phyloP scores from a whole-genome alignment of 2,888 invertebrate species.

The Sympetrum striolatum region DNA sequence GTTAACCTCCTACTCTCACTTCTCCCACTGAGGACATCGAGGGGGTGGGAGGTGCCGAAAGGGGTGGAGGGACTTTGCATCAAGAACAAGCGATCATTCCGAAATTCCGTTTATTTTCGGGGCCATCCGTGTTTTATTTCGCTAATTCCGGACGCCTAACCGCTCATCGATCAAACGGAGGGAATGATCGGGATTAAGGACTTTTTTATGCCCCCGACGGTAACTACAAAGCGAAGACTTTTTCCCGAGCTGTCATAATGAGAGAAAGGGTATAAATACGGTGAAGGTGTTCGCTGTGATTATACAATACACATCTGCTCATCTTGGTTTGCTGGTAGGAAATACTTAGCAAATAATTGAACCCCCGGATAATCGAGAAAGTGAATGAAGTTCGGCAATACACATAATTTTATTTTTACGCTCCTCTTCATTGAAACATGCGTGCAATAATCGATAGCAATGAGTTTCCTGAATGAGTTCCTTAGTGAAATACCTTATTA shows the following conservation, averaged over 20 bases:
- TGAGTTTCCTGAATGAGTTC: too few relatives aligned
- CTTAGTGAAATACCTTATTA: too few relatives aligned
- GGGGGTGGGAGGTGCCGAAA: background rate
- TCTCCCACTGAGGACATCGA: background rate
- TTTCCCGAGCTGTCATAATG: background rate
- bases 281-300: background rate
- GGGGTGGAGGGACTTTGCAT: background rate
- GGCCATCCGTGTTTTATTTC: background rate
- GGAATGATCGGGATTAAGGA: background rate
- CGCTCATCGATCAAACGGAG: background rate
- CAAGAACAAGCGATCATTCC: conserved; percentile 15
- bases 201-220: background rate
- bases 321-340: too few relatives aligned
- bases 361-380: too few relatives aligned
- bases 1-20: background rate
- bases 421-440: too few relatives aligned
- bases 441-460: too few relatives aligned
- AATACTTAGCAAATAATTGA: too few relatives aligned
- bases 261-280: background rate
- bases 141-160: background rate
- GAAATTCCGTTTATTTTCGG: background rate
- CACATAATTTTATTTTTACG: too few relatives aligned
- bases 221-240: background rate
- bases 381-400: too few relatives aligned
- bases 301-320: too few relatives aligned